Base-by-base conservation (phyloP, 1,140 invertebrate species). In the Wasmannia auropunctata region DNA sequence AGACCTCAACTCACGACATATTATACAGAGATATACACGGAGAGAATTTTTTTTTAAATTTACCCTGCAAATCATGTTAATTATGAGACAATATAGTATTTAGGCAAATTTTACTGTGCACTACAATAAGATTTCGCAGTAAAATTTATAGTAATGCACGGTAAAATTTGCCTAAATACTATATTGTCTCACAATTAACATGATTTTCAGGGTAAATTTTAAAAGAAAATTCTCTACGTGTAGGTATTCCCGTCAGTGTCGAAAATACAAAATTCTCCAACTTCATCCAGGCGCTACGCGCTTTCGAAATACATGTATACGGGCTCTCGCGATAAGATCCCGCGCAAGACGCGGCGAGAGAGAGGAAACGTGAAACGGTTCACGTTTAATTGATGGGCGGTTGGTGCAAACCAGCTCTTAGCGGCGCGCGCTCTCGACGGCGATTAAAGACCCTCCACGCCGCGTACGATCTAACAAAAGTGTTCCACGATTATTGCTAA, bases 401-500 rank as follows among this genome's bases (percentile, higher is more conserved):
- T 72, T 46, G 37, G 67, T 74, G 65, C 65, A 83, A n/a, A 83
- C 51, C 79, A 81, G 79, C 65, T 40, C 43, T 87, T 43, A 46
- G 49, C 49, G 54, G n/a, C n/a, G n/a, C n/a, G n/a, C n/a, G n/a
- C n/a, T n/a, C 63, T 43, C 65, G 67, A 37, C 63, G n/a, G 56
- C 56, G 31, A 46, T 87, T 62, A 60, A 84, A 40, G 65, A 37
- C 28, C 37, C 37, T n/a, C n/a, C n/a, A n/a, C n/a, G n/a, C 31
- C 22, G 51, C 51, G n/a, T 56, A 69, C 65, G 46, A 65, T 31
- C 43, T 65, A 77, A 88, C 86, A 75, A 63, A n/a, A 51, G 43
- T 85, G 34, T 88, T 86, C 22, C 46, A 63, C 70, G 77, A 86
- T 89, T 88, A 88, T 89, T 83, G 87, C 87, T 89, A 79, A 49